Evolutionary conservation across 2,797 vertebrate species (phyloP).

Genomic region (Urosaurus nigricauda): DNA sequence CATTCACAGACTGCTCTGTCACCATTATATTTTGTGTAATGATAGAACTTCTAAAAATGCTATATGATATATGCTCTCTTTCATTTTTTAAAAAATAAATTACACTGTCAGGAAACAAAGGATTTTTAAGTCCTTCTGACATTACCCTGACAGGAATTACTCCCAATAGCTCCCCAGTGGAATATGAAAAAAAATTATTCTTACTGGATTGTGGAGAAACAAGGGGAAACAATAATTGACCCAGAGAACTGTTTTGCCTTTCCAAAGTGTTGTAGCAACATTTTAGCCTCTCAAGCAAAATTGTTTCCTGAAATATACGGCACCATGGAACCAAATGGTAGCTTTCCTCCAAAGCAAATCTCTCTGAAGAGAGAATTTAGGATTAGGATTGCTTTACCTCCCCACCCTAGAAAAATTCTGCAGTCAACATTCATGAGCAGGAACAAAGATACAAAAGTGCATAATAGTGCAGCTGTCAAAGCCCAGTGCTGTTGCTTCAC

Average conservation of each 20-base stretch:
- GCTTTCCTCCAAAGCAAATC: not conserved
- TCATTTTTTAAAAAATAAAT: not conserved
- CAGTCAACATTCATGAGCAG: too few relatives aligned
- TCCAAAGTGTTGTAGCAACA: not conserved
- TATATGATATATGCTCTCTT: too few relatives aligned
- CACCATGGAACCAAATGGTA: not conserved
- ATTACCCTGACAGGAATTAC: too few relatives aligned
- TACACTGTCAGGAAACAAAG: too few relatives aligned
- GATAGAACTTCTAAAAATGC: not conserved
- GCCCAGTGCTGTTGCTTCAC: not conserved
- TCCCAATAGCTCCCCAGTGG: not conserved
- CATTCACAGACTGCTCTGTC: not conserved
- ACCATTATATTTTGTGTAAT: conserved; percentile 5
- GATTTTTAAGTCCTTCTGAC: too few relatives aligned
- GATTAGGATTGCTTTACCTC: not conserved
- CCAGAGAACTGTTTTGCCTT: not conserved
- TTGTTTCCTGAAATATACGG: not conserved
- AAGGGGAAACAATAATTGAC: not conserved
- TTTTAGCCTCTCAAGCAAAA: not conserved
- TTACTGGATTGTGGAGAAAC: not conserved
- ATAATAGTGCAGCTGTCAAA: not conserved
- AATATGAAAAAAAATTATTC: not conserved
- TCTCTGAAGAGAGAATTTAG: not conserved
- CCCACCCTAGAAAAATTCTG: not conserved
- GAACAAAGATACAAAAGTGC: not conserved